phyloP scores from a whole-genome alignment of 1,140 invertebrate genomes.

The Metaphire vulgaris region DNA sequence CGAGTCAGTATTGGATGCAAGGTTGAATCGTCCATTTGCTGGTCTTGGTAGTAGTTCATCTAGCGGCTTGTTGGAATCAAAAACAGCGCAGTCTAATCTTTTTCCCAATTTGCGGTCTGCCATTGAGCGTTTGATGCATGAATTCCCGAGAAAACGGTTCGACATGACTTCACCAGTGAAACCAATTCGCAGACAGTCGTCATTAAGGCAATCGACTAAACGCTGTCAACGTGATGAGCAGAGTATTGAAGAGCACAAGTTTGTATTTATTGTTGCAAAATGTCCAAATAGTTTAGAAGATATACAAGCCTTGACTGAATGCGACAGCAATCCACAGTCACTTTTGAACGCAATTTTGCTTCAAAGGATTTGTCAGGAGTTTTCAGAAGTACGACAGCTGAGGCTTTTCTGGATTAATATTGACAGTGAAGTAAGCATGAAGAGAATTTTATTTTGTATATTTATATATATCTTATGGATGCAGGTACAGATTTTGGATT shows the following conservation, averaged over 20 bases:
- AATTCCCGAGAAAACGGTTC: background rate
- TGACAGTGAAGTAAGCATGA: background rate
- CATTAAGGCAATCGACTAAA: background rate
- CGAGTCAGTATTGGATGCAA: background rate
- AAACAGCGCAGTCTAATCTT: background rate
- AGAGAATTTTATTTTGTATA: too few relatives aligned
- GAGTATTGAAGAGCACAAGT: background rate
- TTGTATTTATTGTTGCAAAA: constrained; percentile 1
- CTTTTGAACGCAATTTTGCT: background rate
- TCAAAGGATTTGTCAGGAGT: background rate
- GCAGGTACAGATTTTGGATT: too few relatives aligned
- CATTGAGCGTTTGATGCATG: background rate
- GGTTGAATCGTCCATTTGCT: background rate
- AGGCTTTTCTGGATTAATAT: background rate
- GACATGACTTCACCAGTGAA: background rate
- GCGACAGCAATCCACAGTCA: background rate
- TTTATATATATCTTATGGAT: too few relatives aligned
- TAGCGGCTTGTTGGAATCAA: background rate
- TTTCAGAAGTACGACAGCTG: background rate
- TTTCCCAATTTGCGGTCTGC: background rate
- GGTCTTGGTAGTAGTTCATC: too few relatives aligned
- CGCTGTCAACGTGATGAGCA: background rate
- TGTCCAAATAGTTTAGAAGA: background rate
- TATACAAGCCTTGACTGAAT: background rate
- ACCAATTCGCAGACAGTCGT: background rate